A percentile compares a stretch with the other conserved stretches of the same genome.
Conservation (phyloP, 2,797 vertebrate species). For the Urosaurus nigricauda region DNA sequence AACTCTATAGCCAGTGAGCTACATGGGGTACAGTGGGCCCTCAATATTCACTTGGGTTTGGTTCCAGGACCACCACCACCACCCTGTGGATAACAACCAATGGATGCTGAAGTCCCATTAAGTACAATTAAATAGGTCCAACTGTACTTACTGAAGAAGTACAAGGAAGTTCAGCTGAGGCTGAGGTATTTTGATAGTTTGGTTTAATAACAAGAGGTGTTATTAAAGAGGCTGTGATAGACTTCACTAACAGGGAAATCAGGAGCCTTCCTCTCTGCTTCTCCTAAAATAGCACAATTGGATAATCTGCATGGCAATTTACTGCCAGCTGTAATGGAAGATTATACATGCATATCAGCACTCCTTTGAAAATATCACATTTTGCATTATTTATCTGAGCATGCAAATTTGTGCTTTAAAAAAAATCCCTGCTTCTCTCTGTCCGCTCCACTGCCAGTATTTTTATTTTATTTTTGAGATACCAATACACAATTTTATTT, state of each 20-base stretch:
- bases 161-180: neutral
- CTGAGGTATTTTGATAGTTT: conserved; percentile 2
- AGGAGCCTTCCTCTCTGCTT: conserved; percentile 35
- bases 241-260: conserved; percentile 21
- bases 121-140: too few relatives aligned
- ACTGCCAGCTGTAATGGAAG: conserved; percentile 21
- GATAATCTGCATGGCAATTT: conserved; percentile 47
- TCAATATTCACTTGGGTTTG: too few relatives aligned
- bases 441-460: neutral
- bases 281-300: conserved; percentile 50
- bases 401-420: conserved; percentile 51
- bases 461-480: conserved; percentile 32
- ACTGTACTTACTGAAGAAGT: neutral
- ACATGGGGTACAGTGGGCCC: neutral
- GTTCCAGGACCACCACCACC: too few relatives aligned
- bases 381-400: conserved; percentile 56
- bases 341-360: conserved; percentile 52
- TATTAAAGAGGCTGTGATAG: conserved; percentile 37
- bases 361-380: conserved; percentile 45
- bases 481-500: conserved; percentile 37
- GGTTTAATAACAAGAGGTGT: conserved; percentile 35
- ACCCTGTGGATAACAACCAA: too few relatives aligned
- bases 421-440: conserved; percentile 3
- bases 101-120: too few relatives aligned
- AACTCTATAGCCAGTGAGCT: neutral